These are phyloP conservation scores for Neoarius graeffei DNA, from an alignment of 2,113 vertebrate species.

Conservation along the genomic window DNA sequence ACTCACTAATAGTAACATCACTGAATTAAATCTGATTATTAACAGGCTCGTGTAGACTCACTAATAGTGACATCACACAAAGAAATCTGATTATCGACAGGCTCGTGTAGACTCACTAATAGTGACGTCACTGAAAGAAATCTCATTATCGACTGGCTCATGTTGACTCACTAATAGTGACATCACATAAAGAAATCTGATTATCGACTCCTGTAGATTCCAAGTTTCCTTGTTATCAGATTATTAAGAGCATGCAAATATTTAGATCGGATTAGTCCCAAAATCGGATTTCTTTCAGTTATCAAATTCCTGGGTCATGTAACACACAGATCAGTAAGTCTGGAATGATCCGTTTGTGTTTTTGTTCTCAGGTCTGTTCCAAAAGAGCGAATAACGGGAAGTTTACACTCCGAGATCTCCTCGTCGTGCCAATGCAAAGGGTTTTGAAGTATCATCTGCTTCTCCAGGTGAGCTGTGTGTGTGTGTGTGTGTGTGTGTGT, in stretches of 20 bases:
- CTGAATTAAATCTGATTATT: no score
- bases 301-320: not conserved
- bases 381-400: slow-evolving; percentile 97
- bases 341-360: not conserved
- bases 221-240: not conserved
- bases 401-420: slow-evolving; percentile 91
- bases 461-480: slow-evolving; percentile 80
- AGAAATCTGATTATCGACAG: no score
- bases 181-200: no score
- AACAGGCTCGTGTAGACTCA: no score
- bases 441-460: slow-evolving; percentile 95
- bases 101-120: no score
- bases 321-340: not conserved
- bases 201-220: no score
- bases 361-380: slow-evolving; percentile 83
- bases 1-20: no score
- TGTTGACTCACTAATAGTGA: no score
- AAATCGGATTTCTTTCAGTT: not conserved
- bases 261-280: not conserved
- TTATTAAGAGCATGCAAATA: not conserved
- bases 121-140: no score
- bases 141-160: no score
- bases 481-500: not conserved
- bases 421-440: slow-evolving; percentile 97
- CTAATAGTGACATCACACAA: no score